Evolutionary conservation across 2,113 vertebrate species (phyloP).

Genomic region (Corythornis vintsioides): DNA sequence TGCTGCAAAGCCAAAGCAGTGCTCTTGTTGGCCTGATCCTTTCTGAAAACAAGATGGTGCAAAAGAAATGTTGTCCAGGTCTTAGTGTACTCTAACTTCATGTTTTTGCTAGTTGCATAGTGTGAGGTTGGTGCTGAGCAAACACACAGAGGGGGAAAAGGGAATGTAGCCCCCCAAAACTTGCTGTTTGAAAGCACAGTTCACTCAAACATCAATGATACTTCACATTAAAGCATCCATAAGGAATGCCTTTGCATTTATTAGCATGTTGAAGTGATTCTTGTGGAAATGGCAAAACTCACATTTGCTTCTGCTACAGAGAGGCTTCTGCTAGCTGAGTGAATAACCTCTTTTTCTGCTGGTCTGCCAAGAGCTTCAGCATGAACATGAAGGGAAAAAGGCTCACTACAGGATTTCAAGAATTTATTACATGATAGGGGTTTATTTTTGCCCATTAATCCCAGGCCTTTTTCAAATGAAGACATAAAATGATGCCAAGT

Average conservation of each 20-base stretch:
- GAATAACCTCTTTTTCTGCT: background rate
- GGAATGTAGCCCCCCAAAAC: accelerated
- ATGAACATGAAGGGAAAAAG: background rate
- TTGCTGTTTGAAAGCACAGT: background rate
- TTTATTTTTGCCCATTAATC: constrained; percentile 7
- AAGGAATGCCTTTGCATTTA: background rate
- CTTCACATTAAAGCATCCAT: background rate
- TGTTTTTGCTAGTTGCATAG: background rate
- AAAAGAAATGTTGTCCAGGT: background rate
- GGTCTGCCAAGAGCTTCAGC: background rate
- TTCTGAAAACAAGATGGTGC: background rate
- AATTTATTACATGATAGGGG: background rate
- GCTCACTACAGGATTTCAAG: background rate
- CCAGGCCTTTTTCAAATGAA: background rate
- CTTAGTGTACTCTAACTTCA: background rate
- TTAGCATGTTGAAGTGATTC: background rate
- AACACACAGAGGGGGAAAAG: background rate
- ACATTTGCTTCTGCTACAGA: background rate
- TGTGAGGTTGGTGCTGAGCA: background rate
- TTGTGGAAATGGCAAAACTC: background rate
- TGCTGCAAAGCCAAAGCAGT: background rate
- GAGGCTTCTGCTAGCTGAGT: background rate
- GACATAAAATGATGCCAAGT: background rate
- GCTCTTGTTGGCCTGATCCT: background rate
- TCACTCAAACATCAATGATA: background rate